phyloP scores from a whole-genome alignment of 2,113 vertebrate species.

The Globicephala melas region DNA sequence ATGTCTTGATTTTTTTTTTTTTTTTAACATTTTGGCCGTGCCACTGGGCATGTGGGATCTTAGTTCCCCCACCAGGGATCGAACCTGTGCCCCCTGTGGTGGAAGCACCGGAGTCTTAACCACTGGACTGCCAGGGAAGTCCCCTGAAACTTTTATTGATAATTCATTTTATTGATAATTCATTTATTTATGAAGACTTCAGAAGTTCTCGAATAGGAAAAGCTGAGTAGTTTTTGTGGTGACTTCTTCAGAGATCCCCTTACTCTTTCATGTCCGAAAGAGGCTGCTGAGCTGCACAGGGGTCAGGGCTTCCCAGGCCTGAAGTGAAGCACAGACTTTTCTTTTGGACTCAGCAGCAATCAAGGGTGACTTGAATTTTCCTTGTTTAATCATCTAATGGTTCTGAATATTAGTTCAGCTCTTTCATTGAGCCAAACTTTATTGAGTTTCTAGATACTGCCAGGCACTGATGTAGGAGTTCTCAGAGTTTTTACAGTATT shows the following conservation, averaged over 20 bases:
- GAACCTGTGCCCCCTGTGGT: too few relatives aligned
- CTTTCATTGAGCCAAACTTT: neutral
- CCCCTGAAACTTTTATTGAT: too few relatives aligned
- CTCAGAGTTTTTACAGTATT: neutral
- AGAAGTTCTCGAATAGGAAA: neutral
- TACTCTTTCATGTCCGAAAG: neutral
- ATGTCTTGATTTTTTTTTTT: neutral
- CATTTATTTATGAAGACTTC: neutral
- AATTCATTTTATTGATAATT: neutral
- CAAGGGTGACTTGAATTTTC: neutral
- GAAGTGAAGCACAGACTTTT: neutral
- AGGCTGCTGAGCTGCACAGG: neutral
- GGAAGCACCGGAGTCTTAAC: too few relatives aligned
- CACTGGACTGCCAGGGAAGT: too few relatives aligned
- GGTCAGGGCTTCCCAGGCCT: neutral
- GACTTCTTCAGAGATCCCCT: neutral
- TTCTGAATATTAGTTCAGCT: neutral
- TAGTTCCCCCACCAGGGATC: too few relatives aligned
- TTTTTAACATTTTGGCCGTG: too few relatives aligned
- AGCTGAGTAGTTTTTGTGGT: neutral
- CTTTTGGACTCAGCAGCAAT: neutral
- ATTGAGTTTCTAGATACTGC: neutral
- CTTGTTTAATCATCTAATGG: neutral
- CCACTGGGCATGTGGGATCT: too few relatives aligned
- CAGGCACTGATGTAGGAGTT: neutral